phyloP scores from a whole-genome alignment of 2,888 invertebrate species.

The Kuschelorhynchus macadamiae region DNA sequence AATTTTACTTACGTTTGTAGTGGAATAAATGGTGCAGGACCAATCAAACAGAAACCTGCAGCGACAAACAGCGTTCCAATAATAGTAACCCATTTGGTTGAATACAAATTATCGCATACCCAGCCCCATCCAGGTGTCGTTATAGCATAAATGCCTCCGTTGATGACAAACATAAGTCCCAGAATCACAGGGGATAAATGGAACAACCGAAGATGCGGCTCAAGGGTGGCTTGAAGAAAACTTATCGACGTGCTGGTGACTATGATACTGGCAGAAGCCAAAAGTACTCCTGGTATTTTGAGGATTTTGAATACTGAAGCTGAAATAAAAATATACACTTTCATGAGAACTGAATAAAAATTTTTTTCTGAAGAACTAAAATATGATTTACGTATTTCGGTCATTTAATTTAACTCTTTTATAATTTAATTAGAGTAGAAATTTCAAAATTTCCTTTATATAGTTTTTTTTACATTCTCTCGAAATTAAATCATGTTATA shows the following conservation, averaged over 20 bases:
- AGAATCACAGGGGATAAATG: conserved; percentile 78
- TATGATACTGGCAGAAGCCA: conserved; percentile 81
- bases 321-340: too few species aligned
- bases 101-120: conserved; percentile 79
- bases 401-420: too few species aligned
- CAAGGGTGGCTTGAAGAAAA: conserved; percentile 90
- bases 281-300: conserved; percentile 80
- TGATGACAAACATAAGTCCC: conserved; percentile 88
- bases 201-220: conserved; percentile 87
- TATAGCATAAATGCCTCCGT: conserved; percentile 84
- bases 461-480: too few species aligned
- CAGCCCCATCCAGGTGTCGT: conserved; percentile 87
- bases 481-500: too few species aligned
- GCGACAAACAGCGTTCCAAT: conserved; percentile 78
- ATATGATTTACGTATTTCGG: too few species aligned
- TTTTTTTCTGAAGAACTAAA: too few species aligned
- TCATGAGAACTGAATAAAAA: too few species aligned
- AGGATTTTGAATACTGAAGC: conserved; percentile 77
- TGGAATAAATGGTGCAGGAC: conserved; percentile 85
- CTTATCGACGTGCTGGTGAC: conserved; percentile 87
- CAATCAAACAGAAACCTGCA: conserved; percentile 80
- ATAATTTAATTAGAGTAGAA: too few species aligned
- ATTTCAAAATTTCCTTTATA: too few species aligned
- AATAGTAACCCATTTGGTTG: conserved; percentile 79
- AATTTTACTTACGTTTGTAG: conserved; percentile 73